Percentiles rank a stretch among this genome's conserved stretches.
phyloP scores from a whole-genome alignment of 2,113 vertebrate genomes.

The Alces alces region DNA sequence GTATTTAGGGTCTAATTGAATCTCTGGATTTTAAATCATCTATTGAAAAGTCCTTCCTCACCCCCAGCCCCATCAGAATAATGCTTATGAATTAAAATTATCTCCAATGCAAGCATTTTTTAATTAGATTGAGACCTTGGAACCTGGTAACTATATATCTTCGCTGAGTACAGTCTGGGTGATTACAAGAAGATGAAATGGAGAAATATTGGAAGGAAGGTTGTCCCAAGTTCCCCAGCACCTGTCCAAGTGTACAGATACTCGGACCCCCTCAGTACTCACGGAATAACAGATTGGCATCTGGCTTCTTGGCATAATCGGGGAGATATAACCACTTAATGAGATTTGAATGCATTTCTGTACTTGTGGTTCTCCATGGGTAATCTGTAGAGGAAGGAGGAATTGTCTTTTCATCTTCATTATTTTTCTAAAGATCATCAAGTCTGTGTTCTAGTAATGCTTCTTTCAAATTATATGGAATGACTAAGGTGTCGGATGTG shows the following conservation, averaged over 20 bases:
- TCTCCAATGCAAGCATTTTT: slow-evolving; percentile 44
- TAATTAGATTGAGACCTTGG: slow-evolving; percentile 71
- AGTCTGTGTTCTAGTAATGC: background rate
- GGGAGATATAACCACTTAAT: slow-evolving; percentile 86
- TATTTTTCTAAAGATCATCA: slow-evolving; percentile 9
- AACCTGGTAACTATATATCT: slow-evolving; percentile 65
- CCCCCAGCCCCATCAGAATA: slow-evolving; percentile 2
- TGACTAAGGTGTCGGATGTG: background rate
- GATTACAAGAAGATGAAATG: slow-evolving; percentile 52
- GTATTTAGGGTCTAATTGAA: slow-evolving; percentile 27
- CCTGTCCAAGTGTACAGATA: background rate
- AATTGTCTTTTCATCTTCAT: slow-evolving; percentile 10
- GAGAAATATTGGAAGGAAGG: background rate
- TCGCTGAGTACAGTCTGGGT: slow-evolving; percentile 14
- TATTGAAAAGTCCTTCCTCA: background rate
- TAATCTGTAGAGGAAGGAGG: slow-evolving; percentile 77
- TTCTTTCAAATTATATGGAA: background rate
- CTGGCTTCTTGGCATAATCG: slow-evolving; percentile 81
- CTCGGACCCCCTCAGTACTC: slow-evolving; percentile 51
- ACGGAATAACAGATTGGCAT: slow-evolving; percentile 83
- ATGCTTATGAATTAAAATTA: slow-evolving; percentile 63
- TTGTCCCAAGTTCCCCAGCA: background rate
- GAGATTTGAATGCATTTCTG: slow-evolving; percentile 80
- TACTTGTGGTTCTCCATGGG: slow-evolving; percentile 79
- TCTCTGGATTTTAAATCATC: slow-evolving; percentile 58